Conservation (phyloP, 2,797 vertebrate genomes). For the Notamacropus eugenii region DNA sequence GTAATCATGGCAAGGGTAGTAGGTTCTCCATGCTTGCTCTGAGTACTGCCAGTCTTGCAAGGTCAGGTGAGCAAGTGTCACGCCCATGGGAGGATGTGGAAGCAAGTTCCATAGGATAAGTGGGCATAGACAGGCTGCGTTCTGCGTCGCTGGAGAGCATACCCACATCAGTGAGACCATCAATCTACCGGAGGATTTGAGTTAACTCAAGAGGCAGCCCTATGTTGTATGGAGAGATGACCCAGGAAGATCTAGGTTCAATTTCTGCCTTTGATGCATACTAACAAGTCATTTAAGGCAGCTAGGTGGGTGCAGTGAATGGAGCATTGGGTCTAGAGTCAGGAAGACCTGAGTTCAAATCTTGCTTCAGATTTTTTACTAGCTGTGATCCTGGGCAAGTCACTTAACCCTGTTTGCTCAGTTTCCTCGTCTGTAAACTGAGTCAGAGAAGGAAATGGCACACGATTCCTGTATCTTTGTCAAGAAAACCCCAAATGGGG, state of each 20-base stretch:
- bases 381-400: neutral
- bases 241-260: neutral
- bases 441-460: neutral
- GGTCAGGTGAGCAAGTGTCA: neutral
- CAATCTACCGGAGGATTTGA: neutral
- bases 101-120: neutral
- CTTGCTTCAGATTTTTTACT: neutral
- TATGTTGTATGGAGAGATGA: neutral
- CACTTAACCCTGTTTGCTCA: neutral
- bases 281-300: neutral
- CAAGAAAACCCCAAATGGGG: neutral
- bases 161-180: neutral
- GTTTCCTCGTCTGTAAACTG: neutral
- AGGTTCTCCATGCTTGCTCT: neutral
- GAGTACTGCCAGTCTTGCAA: neutral
- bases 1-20: neutral
- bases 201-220: neutral
- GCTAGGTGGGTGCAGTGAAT: neutral
- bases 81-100: neutral
- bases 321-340: neutral
- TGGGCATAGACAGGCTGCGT: neutral
- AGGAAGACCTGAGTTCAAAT: neutral
- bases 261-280: neutral
- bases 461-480: neutral
- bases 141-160: neutral